Conservation (phyloP, 2,888 invertebrate species). For the Rhaphigaster nebulosa region DNA sequence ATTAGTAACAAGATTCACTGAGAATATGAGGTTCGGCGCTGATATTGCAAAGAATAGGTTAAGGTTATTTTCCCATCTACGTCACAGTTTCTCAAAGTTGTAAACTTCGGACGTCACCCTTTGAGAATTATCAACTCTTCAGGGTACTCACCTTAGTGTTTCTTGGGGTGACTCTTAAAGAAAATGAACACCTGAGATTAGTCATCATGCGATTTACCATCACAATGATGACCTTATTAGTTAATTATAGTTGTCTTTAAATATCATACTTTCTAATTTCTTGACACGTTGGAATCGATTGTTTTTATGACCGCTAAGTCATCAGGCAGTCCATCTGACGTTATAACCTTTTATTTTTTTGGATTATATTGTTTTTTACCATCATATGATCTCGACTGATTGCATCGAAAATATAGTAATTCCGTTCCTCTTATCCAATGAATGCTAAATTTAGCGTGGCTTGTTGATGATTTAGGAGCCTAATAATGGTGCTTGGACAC, state of each 20-base stretch:
- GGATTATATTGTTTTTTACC: not conserved
- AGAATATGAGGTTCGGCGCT: no score
- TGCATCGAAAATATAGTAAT: not conserved
- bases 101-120: no score
- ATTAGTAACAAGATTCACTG: no score
- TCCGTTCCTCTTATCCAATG: not conserved
- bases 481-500: not conserved
- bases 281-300: not conserved
- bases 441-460: not conserved
- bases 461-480: not conserved
- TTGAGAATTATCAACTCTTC: no score
- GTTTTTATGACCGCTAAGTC: not conserved
- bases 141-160: no score
- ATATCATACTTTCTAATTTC: not conserved
- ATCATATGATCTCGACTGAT: not conserved
- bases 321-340: not conserved
- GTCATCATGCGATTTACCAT: not conserved
- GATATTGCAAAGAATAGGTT: no score
- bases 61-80: no score
- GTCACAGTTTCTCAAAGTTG: no score
- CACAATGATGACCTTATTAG: not conserved
- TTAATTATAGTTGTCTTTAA: no score
- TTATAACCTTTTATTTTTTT: not conserved
- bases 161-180: no score
- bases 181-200: no score